Evolutionary conservation across 2,888 invertebrate species (phyloP), one percentile per base, ranked within the genome.

Genomic region (Chelonus formosanus): DNA sequence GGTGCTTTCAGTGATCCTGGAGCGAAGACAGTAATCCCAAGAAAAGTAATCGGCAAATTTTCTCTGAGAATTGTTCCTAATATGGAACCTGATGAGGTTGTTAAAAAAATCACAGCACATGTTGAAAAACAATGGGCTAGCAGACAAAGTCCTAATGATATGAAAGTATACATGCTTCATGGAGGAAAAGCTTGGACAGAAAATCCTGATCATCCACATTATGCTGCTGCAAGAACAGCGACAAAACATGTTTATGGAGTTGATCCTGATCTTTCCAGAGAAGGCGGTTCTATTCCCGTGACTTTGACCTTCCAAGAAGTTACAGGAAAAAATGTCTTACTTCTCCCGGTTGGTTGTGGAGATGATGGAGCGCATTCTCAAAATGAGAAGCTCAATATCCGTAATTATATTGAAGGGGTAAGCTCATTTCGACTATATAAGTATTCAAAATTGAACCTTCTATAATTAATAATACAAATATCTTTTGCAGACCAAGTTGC

Each of bases 311-410:
- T 99, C 81, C 92, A 95, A 86, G 92, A 97, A 84, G 92, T 93
- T 6, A 96, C 96, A 63, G 93, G 93, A 0, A 94, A 95, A 82
- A 98, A 96, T 86, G 97, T 98, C 58, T 88, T 99, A 80, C 87
- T 99, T 70, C 87, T 99, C 73, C 98, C 98, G 1, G 93, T 99
- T 83, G 98, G 98, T 57, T 91, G 94, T 63, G 92, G 92, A 66
- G 98, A 98, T 85, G 99, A 99, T 85, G 98, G 98, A 76, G 98
- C 98, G 68, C 99, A 99, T 87, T 97, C 97, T 8, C 96, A 98
- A 86, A 98, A 99, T 86, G 98, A 99, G 86, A 99, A 99, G 85
- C 88, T 99, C 75, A 92, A 98, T 86, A 86, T 93, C 67, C 88
- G 90, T 72, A 98, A 98, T 86, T 98, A 97, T 79, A 93, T 98